Percentiles rank a stretch among this genome's conserved stretches.
phyloP scores from a whole-genome alignment of 1,140 invertebrate species.

The Babylonia areolata region DNA sequence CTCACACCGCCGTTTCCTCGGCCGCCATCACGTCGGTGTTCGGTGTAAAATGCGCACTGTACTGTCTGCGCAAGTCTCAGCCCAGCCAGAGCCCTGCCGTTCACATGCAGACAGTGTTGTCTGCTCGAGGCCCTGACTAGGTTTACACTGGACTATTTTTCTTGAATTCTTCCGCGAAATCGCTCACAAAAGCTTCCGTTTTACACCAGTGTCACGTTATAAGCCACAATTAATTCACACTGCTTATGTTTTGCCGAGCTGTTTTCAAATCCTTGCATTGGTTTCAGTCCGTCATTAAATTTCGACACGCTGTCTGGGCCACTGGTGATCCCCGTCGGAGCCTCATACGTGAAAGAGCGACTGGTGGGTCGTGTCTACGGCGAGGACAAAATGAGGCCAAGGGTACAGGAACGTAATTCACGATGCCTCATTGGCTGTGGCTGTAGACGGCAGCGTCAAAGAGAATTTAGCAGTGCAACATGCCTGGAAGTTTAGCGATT shows the following conservation, averaged over 20 bases:
- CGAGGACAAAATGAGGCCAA: constrained; percentile 32
- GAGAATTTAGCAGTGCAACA: background rate
- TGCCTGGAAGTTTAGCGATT: background rate
- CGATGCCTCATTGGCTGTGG: background rate
- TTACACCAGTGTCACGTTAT: too few relatives aligned
- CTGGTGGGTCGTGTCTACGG: constrained; percentile 21
- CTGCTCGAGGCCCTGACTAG: constrained; percentile 25
- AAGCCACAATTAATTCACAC: too few relatives aligned
- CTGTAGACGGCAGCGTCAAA: background rate
- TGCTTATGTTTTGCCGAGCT: too few relatives aligned
- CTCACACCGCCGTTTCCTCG: constrained; percentile 34
- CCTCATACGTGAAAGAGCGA: constrained; percentile 14
- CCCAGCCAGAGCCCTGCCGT: constrained; percentile 29
- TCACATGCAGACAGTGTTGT: constrained; percentile 41
- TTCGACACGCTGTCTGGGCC: background rate
- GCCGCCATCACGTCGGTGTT: constrained; percentile 38
- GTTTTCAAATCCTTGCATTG: too few relatives aligned
- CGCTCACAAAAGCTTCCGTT: background rate
- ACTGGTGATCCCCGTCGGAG: background rate
- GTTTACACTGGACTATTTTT: constrained; percentile 6
- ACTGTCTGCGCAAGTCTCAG: constrained; percentile 42
- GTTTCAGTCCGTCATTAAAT: background rate
- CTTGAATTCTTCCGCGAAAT: constrained; percentile 5
- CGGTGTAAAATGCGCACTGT: constrained; percentile 39
- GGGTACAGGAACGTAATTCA: constrained; percentile 11